phyloP scores from a whole-genome alignment of 2,888 invertebrate genomes.

The Eugnorisma glareosa region DNA sequence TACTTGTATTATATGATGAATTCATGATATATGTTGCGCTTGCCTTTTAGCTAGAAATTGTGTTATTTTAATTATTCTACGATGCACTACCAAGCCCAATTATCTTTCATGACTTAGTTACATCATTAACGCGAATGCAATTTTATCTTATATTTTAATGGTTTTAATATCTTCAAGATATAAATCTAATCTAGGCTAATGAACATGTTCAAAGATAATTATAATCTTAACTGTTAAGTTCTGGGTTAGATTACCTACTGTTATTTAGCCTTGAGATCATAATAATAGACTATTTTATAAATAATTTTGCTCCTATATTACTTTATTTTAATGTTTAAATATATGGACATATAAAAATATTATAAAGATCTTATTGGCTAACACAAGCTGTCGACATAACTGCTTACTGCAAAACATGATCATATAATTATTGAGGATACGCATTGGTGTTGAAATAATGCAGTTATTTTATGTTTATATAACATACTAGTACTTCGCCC shows the following conservation, averaged over 20 bases:
- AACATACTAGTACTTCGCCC: not conserved
- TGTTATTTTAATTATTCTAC: not conserved
- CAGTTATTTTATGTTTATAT: slow-evolving; percentile 4
- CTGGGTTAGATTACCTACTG: slow-evolving; percentile 21
- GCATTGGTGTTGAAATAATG: not conserved
- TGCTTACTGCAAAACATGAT: not conserved
- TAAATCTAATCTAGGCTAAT: slow-evolving; percentile 38
- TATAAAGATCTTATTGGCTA: slow-evolving; percentile 1
- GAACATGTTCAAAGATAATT: slow-evolving; percentile 34
- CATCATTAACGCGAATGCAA: slow-evolving; percentile 15
- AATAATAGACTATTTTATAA: not conserved
- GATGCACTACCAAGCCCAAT: not conserved
- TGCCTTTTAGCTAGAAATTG: not conserved
- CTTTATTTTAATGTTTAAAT: slow-evolving; percentile 1
- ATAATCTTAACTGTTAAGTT: slow-evolving; percentile 36
- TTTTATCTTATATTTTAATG: slow-evolving; percentile 43
- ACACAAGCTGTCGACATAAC: not conserved
- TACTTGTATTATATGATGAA: not conserved
- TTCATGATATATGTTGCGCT: not conserved
- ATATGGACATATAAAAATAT: slow-evolving; percentile 4
- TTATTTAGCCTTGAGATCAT: slow-evolving; percentile 25
- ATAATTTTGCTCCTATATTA: not conserved
- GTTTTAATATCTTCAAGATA: slow-evolving; percentile 37
- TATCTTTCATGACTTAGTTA: slow-evolving; percentile 7
- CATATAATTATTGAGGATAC: not conserved